Conservation (phyloP, 1,140 invertebrate genomes). For the Homarus americanus region DNA sequence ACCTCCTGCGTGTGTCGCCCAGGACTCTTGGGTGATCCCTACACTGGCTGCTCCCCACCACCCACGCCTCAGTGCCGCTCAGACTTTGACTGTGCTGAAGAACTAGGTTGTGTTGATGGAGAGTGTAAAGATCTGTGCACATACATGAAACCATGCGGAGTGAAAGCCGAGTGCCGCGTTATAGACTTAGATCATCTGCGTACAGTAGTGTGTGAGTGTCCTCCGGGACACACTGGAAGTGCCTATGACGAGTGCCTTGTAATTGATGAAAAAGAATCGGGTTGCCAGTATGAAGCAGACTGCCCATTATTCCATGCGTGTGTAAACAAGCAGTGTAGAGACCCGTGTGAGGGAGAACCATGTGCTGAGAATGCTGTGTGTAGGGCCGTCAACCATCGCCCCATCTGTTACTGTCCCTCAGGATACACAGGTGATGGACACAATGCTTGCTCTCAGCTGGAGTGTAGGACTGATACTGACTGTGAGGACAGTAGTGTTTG, state of each 20-base stretch:
- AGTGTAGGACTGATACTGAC: constrained; percentile 86
- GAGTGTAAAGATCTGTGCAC: constrained; percentile 77
- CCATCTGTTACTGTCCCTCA: constrained; percentile 87
- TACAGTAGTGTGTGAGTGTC: constrained; percentile 76
- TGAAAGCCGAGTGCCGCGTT: constrained; percentile 76
- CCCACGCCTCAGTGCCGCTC: constrained; percentile 78
- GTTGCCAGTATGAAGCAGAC: constrained; percentile 90
- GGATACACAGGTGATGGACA: constrained; percentile 89
- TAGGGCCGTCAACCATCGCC: constrained; percentile 81
- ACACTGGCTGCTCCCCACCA: constrained; percentile 83
- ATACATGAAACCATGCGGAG: constrained; percentile 76
- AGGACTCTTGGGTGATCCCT: constrained; percentile 88
- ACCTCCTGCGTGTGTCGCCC: constrained; percentile 90
- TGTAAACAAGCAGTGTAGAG: constrained; percentile 88
- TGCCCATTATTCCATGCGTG: constrained; percentile 90
- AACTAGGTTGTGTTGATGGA: constrained; percentile 77
- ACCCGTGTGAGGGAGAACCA: constrained; percentile 87
- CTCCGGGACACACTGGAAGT: constrained; percentile 37
- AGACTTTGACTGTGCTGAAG: constrained; percentile 77
- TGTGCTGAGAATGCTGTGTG: constrained; percentile 91
- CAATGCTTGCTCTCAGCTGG: constrained; percentile 82
- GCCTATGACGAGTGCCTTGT: constrained; percentile 43
- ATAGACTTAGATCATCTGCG: constrained; percentile 74
- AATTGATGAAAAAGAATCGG: constrained; percentile 82
- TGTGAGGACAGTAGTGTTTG: constrained; percentile 89